Base-by-base conservation (phyloP, 2,797 vertebrate species). In the Telmatherina bonti region DNA sequence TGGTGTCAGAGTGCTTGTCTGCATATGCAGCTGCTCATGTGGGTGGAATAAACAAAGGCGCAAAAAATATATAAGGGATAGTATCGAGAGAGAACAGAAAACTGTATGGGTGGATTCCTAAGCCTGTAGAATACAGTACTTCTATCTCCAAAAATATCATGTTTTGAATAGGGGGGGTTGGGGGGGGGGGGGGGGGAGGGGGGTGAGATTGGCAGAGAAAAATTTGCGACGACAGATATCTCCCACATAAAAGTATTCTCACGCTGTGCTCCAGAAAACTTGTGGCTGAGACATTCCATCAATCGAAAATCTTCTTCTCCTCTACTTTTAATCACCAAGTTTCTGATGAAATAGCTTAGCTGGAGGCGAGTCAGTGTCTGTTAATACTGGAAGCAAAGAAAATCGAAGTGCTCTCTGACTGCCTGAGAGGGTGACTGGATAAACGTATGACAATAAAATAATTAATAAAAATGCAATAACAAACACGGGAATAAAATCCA, bases 341-440 rank as follows among this genome's bases (percentile, higher is more conserved):
- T 84, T 84, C 80, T 88, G 87, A 90, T 86, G 84, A 86, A 90
- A 91, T 77, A 79, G 67, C 69, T 58, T 36, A 72, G 80, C 71
- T 88, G 72, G 59, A 84, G 74, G 74, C 54, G 36, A 47, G 68
- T 77, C 67, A 64, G 33, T 38, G 63, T 63, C 55, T 80, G 68
- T 71, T 84, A 79, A 82, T 72, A 70, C 62, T 11, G n/a, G 11
- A 74, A 77, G 82, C 10, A 65, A 73, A 81, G 82, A 83, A 66
- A 78, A 82, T 67, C 54, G 59, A 72, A 67, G 62, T 60, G 66
- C 29, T 76, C 62, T 54, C 30, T 43, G 55, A 76, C 29, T 55
- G 67, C 60, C 64, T 67, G 70, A 67, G 66, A 55, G 16, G 51
- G 35, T 71, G 62, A 58, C 57, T n/a, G 56, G 20, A 61, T 45